phyloP scores from a whole-genome alignment of 2,888 invertebrate species.

The Drosophila kokeensis region DNA sequence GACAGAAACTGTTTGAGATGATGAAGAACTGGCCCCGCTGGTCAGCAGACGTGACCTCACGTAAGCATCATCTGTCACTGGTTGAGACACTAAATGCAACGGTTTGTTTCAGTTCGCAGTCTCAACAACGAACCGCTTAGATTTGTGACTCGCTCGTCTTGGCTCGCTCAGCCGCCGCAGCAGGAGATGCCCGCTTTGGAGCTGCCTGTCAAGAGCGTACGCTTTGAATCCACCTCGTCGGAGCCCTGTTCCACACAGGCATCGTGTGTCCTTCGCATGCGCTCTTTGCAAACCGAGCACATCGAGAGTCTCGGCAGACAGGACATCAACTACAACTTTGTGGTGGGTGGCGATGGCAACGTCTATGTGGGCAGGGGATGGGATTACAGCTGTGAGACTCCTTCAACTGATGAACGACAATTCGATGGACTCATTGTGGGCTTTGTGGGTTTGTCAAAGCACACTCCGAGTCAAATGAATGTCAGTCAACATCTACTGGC shows the following conservation, averaged over 20 bases:
- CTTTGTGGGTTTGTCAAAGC: conserved; percentile 88
- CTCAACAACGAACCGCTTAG: conserved; percentile 64
- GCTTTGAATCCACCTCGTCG: conserved; percentile 42
- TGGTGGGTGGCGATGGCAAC: conserved; percentile 91
- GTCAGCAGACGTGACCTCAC: conserved; percentile 60
- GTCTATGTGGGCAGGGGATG: conserved; percentile 91
- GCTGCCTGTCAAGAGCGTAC: conserved; percentile 49
- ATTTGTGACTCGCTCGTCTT: conserved; percentile 56
- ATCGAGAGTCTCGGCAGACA: conserved; percentile 87
- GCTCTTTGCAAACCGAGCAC: conserved; percentile 88
- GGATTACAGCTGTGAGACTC: conserved; percentile 87
- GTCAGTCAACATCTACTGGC: conserved; percentile 88
- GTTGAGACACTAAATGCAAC: conserved; percentile 1
- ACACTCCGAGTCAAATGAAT: conserved; percentile 85
- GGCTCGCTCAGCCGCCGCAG: conserved; percentile 66
- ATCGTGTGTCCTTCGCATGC: conserved; percentile 87
- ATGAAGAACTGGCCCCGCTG: conserved; percentile 90
- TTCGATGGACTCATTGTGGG: conserved; percentile 88
- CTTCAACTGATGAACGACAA: conserved; percentile 56
- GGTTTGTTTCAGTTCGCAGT: conserved; percentile 46
- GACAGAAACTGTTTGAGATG: conserved; percentile 87
- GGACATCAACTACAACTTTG: conserved; percentile 91
- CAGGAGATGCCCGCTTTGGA: conserved; percentile 22
- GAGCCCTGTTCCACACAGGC: conserved; percentile 57
- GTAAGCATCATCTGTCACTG: conserved; percentile 37